These are phyloP conservation scores for Trichogramma dendrolimi DNA, from an alignment of 2,888 invertebrate genomes.

Conservation along the genomic window DNA sequence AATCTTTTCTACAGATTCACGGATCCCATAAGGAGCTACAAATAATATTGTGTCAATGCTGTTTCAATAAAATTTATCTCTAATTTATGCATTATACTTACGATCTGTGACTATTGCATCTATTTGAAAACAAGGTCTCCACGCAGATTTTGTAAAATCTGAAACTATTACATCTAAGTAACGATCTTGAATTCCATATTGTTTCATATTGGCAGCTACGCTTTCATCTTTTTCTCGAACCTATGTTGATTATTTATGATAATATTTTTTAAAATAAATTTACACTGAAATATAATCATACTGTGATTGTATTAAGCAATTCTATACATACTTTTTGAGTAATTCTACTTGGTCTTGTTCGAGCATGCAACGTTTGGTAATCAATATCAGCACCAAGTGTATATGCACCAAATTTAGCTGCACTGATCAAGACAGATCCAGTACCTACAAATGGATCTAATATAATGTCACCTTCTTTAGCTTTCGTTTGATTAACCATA, in stretches of 20 bases:
- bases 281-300: slow-evolving; percentile 5
- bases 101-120: slow-evolving; percentile 96
- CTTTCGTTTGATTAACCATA: slow-evolving; percentile 91
- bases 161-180: slow-evolving; percentile 88
- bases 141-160: slow-evolving; percentile 82
- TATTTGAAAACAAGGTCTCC: slow-evolving; percentile 67
- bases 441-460: slow-evolving; percentile 94
- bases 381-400: slow-evolving; percentile 92
- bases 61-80: not conserved
- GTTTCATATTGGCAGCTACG: slow-evolving; percentile 79
- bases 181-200: slow-evolving; percentile 72
- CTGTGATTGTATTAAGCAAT: slow-evolving; percentile 11
- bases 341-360: slow-evolving; percentile 74
- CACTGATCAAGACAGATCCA: slow-evolving; percentile 79
- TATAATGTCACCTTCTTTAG: slow-evolving; percentile 68
- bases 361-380: slow-evolving; percentile 87
- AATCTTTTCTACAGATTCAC: slow-evolving; percentile 86
- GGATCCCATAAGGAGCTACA: slow-evolving; percentile 93
- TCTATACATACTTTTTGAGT: slow-evolving; percentile 62
- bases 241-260: slow-evolving; percentile 6
- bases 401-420: slow-evolving; percentile 82
- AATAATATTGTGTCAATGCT: slow-evolving; percentile 20
- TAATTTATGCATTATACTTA: slow-evolving; percentile 53
- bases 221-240: slow-evolving; percentile 76
- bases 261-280: slow-evolving; percentile 1